Evolutionary conservation across 2,113 vertebrate genomes (phyloP).

Genomic region (Pithys albifrons): DNA sequence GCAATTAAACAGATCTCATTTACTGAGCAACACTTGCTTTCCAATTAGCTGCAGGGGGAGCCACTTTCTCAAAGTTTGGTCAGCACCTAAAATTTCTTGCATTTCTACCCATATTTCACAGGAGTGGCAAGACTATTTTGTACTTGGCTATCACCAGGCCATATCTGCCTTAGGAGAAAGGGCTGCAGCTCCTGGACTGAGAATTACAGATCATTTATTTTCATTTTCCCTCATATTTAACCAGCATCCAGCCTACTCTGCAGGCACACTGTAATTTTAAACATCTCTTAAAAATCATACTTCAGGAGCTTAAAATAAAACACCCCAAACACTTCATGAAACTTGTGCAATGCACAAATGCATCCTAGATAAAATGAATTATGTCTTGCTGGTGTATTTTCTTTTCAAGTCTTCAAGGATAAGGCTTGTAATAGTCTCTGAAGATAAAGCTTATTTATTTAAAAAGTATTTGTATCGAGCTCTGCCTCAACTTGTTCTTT

Average conservation of each 20-base stretch:
- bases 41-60: constrained; percentile 35
- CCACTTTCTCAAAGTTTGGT: neutral
- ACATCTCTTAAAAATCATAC: neutral
- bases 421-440: neutral
- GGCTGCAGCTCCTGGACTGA: neutral
- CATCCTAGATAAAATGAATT: neutral
- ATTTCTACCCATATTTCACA: neutral
- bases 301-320: neutral
- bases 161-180: neutral
- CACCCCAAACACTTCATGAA: neutral
- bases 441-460: neutral
- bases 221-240: neutral
- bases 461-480: neutral
- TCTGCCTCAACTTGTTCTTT: neutral
- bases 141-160: neutral
- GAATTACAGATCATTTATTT: neutral
- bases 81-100: neutral
- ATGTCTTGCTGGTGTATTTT: neutral
- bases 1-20: neutral
- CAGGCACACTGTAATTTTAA: neutral
- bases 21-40: neutral
- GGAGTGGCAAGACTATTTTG: neutral
- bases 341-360: neutral
- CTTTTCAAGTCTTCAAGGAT: neutral
- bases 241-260: neutral